Base-by-base conservation (phyloP, 1,140 invertebrate genomes). In the Drosophila sulfurigaster region DNA sequence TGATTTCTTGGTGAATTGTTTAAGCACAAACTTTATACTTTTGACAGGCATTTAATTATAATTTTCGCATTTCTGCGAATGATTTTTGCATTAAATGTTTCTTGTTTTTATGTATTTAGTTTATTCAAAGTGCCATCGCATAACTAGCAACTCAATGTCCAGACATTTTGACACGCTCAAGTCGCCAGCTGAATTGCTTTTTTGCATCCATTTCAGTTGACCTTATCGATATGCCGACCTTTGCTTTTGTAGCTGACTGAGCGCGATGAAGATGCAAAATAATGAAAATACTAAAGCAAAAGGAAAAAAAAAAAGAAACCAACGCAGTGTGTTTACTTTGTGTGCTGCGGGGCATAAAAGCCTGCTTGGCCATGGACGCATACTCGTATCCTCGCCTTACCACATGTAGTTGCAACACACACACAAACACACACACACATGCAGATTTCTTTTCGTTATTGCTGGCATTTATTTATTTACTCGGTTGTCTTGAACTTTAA, bases 381-480 rank as follows among this genome's bases (percentile, higher is more conserved):
- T 13, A 59, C 13, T 52, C 41, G 38, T 16, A 66, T 66, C 41
- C 60, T 49, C 25, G 25, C 2, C 45, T 54, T 64, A 32, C 56
- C 75, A 48, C 57, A 54, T 69, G 57, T 49, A 62, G 66, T 46
- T 69, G 66, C 66, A 60, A 20, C 56, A 32, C 30, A 7, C 30
- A 7, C 30, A 35, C 11, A 59, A 6, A 58, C 2, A 56, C 6
- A 30, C 30, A 62, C n/a, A 51, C 41, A n/a, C 28, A 38, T 16
- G 56, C 45, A 71, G 58, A 72, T 16, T 25, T 30, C 25, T 46
- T 41, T 32, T 25, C 8, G n/a, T 16, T 60, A 1, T 46, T 38
- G 43, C 32, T 66, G 59, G 51, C 64, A 79, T 75, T 80, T 83
- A 85, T 81, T 80, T 83, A 81, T 80, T 81, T 85, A 85, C 74